phyloP scores from a whole-genome alignment of 2,888 invertebrate species.

The Drosophila prolongata region DNA sequence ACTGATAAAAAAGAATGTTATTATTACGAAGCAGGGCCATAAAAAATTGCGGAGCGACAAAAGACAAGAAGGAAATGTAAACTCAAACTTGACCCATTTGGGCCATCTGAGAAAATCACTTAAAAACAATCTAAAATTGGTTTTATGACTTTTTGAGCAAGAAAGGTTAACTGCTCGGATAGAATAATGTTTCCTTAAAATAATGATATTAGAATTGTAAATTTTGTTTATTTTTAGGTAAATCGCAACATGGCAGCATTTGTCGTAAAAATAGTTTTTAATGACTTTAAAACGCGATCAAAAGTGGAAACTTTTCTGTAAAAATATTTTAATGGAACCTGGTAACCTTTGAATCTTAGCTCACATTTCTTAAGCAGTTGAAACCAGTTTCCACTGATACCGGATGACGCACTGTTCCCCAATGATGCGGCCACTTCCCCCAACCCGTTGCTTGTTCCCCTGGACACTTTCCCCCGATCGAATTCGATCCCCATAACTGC shows the following conservation, averaged over 20 bases:
- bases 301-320: background rate
- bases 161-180: slow-evolving; percentile 13
- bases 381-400: slow-evolving; percentile 60
- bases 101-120: slow-evolving; percentile 31
- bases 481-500: slow-evolving; percentile 29
- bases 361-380: slow-evolving; percentile 31
- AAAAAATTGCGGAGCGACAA: slow-evolving; percentile 42
- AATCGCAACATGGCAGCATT: no score
- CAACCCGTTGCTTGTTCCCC: slow-evolving; percentile 1
- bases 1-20: slow-evolving; percentile 41
- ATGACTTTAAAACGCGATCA: background rate
- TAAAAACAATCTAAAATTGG: slow-evolving; percentile 18
- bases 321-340: slow-evolving; percentile 19
- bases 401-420: slow-evolving; percentile 37
- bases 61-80: slow-evolving; percentile 53
- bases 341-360: slow-evolving; percentile 21
- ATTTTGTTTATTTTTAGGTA: no score
- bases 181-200: slow-evolving; percentile 4
- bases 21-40: slow-evolving; percentile 41
- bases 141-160: slow-evolving; percentile 22
- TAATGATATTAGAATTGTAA: slow-evolving; percentile 6
- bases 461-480: slow-evolving; percentile 23
- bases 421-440: slow-evolving; percentile 36
- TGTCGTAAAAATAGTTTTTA: background rate
- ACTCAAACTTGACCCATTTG: slow-evolving; percentile 72